Evolutionary conservation across 2,888 invertebrate genomes (phyloP).

Genomic region (Euproctis similis): DNA sequence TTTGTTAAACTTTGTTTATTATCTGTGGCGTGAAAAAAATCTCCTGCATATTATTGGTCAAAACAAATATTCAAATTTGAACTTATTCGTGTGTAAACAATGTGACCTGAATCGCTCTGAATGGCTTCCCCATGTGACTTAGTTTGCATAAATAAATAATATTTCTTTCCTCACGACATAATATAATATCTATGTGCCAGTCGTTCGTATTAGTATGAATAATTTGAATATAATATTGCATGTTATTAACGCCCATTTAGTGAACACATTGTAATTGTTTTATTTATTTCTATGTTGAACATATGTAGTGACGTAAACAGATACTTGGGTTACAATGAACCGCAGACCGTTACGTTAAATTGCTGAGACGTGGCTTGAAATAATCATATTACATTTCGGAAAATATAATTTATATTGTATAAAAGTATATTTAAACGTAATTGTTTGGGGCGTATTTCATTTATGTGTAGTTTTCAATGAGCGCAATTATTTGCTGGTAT

Average conservation of each 20-base stretch:
- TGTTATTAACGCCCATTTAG: conserved; percentile 16
- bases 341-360: conserved; percentile 11
- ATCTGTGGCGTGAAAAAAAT: too few relatives aligned
- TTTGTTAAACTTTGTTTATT: too few relatives aligned
- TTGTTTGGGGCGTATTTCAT: conserved; percentile 31
- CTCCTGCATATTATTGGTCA: too few relatives aligned
- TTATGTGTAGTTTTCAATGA: conserved; percentile 15
- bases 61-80: too few relatives aligned
- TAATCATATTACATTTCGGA: background rate
- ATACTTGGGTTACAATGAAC: conserved; percentile 1
- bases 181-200: too few relatives aligned
- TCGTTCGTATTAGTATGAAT: conserved; percentile 14
- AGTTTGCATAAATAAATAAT: too few relatives aligned
- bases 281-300: conserved; percentile 7
- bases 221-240: conserved; percentile 8
- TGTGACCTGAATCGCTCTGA: too few relatives aligned
- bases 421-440: too few relatives aligned
- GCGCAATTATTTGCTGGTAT: conserved; percentile 10
- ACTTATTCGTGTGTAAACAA: too few relatives aligned
- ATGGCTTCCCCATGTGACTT: too few relatives aligned
- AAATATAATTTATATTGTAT: too few relatives aligned
- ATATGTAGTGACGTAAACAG: conserved; percentile 16
- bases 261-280: conserved; percentile 10
- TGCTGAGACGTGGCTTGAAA: background rate
- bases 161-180: too few relatives aligned